These are phyloP conservation scores for Himalopsyche anomala DNA, from an alignment of 2,888 invertebrate species.

Conservation along the genomic window DNA sequence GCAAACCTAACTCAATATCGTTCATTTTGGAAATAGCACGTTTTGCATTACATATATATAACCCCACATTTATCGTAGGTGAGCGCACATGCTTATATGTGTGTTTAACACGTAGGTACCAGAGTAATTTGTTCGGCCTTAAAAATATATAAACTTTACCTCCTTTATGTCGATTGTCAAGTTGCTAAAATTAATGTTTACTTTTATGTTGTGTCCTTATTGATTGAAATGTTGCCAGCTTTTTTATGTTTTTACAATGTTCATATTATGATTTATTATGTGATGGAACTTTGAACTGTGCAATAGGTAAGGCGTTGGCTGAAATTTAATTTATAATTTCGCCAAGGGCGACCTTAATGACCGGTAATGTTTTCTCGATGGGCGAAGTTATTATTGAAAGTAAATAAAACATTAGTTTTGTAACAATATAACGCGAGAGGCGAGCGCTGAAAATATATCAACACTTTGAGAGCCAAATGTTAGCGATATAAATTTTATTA, in stretches of 20 bases:
- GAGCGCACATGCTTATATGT: no score
- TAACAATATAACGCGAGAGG: constrained; percentile 1
- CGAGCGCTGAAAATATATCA: constrained; percentile 4
- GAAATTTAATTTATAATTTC: constrained; percentile 34
- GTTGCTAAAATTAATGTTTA: no score
- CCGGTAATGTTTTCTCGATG: neutral
- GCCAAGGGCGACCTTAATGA: constrained; percentile 1
- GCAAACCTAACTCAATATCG: no score
- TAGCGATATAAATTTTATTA: neutral
- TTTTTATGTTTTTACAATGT: neutral
- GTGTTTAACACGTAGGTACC: no score
- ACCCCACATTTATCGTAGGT: no score
- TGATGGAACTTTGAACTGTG: constrained; percentile 22
- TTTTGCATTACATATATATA: no score
- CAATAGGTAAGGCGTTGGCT: neutral
- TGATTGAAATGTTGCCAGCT: no score
- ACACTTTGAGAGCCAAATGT: neutral
- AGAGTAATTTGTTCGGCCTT: no score
- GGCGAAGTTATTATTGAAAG: constrained; percentile 26
- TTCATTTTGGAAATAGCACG: no score
- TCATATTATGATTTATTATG: neutral
- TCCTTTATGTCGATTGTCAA: no score
- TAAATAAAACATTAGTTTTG: neutral
- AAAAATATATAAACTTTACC: no score
- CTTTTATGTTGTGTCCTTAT: no score